These are phyloP conservation scores for Galerucella calmariensis DNA, from an alignment of 2,888 invertebrate species.

Conservation along the genomic window DNA sequence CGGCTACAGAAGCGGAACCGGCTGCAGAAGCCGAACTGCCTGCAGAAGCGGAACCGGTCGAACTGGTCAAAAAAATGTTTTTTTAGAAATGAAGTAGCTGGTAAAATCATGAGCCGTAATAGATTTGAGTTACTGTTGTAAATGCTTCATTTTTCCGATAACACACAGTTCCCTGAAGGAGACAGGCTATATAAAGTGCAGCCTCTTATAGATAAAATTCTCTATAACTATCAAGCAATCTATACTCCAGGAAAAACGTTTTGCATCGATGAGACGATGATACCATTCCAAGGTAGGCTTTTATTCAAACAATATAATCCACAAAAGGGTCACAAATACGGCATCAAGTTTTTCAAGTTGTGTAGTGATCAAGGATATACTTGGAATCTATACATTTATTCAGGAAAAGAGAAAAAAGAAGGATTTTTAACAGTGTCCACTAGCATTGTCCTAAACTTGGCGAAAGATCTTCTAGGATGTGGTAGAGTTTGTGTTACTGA, in stretches of 20 bases:
- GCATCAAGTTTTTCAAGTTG: constrained; percentile 52
- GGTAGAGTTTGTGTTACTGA: no score
- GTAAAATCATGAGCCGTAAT: constrained; percentile 37
- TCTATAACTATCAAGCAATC: constrained; percentile 40
- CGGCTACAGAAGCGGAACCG: no score
- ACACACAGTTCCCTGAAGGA: constrained; percentile 42
- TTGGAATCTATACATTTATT: constrained; percentile 42
- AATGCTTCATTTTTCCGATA: constrained; percentile 51
- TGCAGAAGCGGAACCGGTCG: no score
- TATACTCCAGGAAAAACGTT: constrained; percentile 47
- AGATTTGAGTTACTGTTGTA: constrained; percentile 32
- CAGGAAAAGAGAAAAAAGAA: constrained; percentile 39
- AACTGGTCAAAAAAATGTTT: no score
- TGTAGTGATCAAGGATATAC: constrained; percentile 44
- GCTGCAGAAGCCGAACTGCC: no score
- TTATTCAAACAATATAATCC: constrained; percentile 49
- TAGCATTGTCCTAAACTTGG: constrained; percentile 31
- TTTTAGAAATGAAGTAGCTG: no score
- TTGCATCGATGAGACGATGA: constrained; percentile 51
- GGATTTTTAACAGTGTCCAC: constrained; percentile 25
- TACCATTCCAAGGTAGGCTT: constrained; percentile 50
- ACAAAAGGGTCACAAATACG: constrained; percentile 50
- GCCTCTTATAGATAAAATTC: constrained; percentile 44
- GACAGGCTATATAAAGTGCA: constrained; percentile 47
- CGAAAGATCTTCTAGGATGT: constrained; percentile 21